phyloP scores from a whole-genome alignment of 2,113 vertebrate genomes.

The Xiphophorus maculatus region DNA sequence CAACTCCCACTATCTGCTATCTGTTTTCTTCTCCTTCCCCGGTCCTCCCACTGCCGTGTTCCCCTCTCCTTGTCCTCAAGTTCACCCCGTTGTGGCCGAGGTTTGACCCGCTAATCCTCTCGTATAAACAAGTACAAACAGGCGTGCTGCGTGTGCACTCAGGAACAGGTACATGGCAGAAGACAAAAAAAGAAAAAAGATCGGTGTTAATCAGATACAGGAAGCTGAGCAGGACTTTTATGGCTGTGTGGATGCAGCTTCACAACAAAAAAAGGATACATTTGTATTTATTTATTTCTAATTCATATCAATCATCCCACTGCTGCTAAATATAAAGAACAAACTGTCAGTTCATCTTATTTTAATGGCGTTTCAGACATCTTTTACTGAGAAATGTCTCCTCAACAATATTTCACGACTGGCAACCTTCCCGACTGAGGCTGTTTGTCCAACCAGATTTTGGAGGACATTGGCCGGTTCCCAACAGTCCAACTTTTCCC shows the following conservation, averaged over 20 bases:
- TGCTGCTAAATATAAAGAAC: not conserved
- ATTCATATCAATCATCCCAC: not conserved
- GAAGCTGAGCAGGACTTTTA: not conserved
- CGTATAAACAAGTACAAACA: constrained; percentile 41
- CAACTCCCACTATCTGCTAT: constrained; percentile 12
- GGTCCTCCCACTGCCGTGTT: constrained; percentile 35
- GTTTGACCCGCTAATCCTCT: constrained; percentile 67
- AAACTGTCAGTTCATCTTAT: not conserved
- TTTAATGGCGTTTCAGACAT: not conserved
- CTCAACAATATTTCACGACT: too few relatives aligned
- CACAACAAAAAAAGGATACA: not conserved
- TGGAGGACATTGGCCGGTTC: not conserved
- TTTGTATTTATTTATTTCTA: not conserved
- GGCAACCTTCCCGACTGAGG: not conserved
- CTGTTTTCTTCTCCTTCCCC: constrained; percentile 30
- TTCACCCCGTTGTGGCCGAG: constrained; percentile 56
- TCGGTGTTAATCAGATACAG: constrained; percentile 23
- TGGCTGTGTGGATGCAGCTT: not conserved
- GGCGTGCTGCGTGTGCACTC: constrained; percentile 5
- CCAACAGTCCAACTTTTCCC: not conserved
- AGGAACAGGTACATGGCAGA: constrained; percentile 12
- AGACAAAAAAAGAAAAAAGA: constrained; percentile 1
- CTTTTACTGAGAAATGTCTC: not conserved
- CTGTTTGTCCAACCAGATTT: not conserved
- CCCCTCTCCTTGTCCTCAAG: constrained; percentile 51